phyloP scores from a whole-genome alignment of 2,888 invertebrate species.

The Lampropteryx suffumata region DNA sequence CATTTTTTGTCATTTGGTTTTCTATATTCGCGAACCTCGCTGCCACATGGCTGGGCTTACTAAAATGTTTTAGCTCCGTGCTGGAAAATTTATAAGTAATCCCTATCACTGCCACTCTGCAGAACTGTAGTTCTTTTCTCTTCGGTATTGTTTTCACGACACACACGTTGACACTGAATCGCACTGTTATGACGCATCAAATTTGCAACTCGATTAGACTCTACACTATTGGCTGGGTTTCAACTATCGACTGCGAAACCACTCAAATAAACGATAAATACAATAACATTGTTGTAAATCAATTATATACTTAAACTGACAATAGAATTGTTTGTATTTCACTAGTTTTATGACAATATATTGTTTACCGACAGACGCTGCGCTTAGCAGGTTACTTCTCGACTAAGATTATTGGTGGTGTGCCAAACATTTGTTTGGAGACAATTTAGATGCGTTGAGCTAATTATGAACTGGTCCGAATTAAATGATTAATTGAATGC shows the following conservation, averaged over 20 bases:
- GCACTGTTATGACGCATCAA: conserved; percentile 51
- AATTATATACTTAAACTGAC: conserved; percentile 35
- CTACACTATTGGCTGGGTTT: conserved; percentile 67
- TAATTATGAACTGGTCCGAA: conserved; percentile 47
- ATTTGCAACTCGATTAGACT: conserved; percentile 51
- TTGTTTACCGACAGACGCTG: conserved; percentile 11
- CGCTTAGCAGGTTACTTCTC: conserved; percentile 25
- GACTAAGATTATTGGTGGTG: conserved; percentile 44
- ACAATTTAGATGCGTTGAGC: conserved; percentile 52
- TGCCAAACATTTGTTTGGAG: conserved; percentile 60
- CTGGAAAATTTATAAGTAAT: conserved; percentile 37
- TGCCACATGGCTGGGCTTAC: conserved; percentile 39
- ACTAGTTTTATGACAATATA: conserved; percentile 19
- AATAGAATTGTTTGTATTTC: conserved; percentile 27
- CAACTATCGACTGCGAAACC: conserved; percentile 50
- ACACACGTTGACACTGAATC: conserved; percentile 51
- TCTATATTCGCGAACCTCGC: conserved; percentile 44
- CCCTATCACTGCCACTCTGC: background rate
- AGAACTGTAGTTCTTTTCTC: conserved; percentile 12
- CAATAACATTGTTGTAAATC: conserved; percentile 41
- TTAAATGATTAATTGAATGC: conserved; percentile 27
- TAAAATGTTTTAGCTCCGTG: conserved; percentile 55
- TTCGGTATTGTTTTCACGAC: conserved; percentile 44
- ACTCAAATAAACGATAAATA: conserved; percentile 47
- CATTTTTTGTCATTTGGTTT: conserved; percentile 55